These are phyloP conservation scores for Anodontia alba DNA, from an alignment of 2,888 invertebrate species.

Conservation along the genomic window DNA sequence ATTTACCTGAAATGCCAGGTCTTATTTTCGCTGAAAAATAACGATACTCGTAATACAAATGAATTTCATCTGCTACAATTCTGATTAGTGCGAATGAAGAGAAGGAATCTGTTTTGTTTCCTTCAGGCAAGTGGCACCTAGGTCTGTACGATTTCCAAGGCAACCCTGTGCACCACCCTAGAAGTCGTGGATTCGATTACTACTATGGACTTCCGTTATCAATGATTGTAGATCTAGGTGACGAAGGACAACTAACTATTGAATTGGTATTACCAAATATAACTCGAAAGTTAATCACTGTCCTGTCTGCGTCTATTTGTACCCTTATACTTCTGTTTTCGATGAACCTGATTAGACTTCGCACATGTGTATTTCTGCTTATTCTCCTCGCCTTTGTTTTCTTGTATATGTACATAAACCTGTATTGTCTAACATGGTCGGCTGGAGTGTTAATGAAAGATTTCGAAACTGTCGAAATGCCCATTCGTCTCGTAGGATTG, in stretches of 20 bases:
- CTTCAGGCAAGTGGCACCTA: slow-evolving; percentile 86
- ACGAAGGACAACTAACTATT: slow-evolving; percentile 50
- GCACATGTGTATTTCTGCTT: slow-evolving; percentile 22
- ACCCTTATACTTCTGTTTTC: not conserved
- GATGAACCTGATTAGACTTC: not conserved
- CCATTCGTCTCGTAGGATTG: slow-evolving; percentile 84
- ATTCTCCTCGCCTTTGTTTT: not conserved
- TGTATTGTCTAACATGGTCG: not conserved
- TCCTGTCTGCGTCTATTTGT: not conserved
- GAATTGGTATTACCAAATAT: slow-evolving; percentile 24
- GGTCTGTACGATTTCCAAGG: slow-evolving; percentile 81
- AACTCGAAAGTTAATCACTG: not conserved
- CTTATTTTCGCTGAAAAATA: no score
- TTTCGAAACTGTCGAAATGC: slow-evolving; percentile 85
- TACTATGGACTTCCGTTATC: slow-evolving; percentile 84
- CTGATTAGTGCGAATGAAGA: no score
- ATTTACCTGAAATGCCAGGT: no score
- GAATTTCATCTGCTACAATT: no score
- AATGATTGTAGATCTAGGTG: slow-evolving; percentile 75
- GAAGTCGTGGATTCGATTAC: slow-evolving; percentile 84
- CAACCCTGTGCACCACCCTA: slow-evolving; percentile 82
- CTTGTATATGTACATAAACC: not conserved
- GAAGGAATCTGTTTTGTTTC: not conserved
- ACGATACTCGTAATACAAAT: no score
- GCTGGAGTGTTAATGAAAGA: slow-evolving; percentile 78